Conservation (phyloP, 2,797 vertebrate genomes). For the Orientallactaga sibirica region DNA sequence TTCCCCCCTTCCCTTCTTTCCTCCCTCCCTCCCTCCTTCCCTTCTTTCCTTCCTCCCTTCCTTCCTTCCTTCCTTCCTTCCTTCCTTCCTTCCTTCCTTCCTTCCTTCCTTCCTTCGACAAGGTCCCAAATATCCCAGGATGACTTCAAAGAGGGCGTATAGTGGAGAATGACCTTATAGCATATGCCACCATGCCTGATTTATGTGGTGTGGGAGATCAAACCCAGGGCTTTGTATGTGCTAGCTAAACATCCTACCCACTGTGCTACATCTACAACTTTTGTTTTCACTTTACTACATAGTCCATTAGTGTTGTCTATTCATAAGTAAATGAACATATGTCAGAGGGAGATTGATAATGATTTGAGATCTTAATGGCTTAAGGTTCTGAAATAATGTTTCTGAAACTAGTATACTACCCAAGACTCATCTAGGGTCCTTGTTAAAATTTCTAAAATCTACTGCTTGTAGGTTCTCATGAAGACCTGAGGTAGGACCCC, state of each 20-base stretch:
- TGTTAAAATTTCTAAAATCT: not conserved
- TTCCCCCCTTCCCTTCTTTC: too few species aligned
- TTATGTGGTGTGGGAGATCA: not conserved
- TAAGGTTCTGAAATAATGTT: slow-evolving; percentile 40
- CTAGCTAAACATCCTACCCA: not conserved
- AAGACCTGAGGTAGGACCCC: not conserved
- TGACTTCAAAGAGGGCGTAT: too few species aligned
- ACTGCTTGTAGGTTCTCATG: not conserved
- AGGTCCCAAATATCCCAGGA: too few species aligned
- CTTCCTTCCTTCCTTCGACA: too few species aligned
- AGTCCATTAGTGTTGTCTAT: not conserved
- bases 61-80: too few species aligned
- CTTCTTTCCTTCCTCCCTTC: too few species aligned
- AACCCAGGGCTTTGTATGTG: not conserved
- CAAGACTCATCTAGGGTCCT: not conserved
- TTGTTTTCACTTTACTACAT: not conserved
- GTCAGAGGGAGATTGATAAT: not conserved
- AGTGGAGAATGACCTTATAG: not conserved
- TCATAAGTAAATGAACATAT: not conserved
- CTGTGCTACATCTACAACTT: not conserved
- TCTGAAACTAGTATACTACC: slow-evolving; percentile 24
- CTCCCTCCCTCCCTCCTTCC: too few species aligned
- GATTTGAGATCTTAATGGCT: not conserved
- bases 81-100: too few species aligned
- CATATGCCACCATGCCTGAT: not conserved